Evolutionary conservation across 2,888 invertebrate species (phyloP).

Genomic region (Lycia hirtaria): DNA sequence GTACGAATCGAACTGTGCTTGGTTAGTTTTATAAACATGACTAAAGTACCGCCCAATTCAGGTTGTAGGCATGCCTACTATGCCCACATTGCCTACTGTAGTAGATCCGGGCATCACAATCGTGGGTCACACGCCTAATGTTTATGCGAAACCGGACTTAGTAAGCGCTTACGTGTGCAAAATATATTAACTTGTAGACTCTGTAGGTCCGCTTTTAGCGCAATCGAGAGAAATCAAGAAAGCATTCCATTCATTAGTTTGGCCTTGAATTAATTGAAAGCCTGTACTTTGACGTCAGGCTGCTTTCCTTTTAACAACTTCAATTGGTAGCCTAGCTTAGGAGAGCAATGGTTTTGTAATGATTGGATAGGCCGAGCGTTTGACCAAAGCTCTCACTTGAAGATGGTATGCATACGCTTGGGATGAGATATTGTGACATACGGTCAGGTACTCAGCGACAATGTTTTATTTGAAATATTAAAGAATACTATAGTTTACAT

Average conservation of each 20-base stretch:
- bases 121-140: slow-evolving; percentile 7
- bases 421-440: no score
- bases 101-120: no score
- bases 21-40: no score
- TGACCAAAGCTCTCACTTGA: no score
- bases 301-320: slow-evolving; percentile 4
- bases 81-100: neutral
- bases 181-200: slow-evolving; percentile 1
- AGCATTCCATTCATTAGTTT: slow-evolving; percentile 20
- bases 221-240: slow-evolving; percentile 17
- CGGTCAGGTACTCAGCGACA: no score
- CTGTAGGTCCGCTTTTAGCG: slow-evolving; percentile 3
- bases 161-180: slow-evolving; percentile 9
- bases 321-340: neutral
- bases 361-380: no score
- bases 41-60: neutral
- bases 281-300: neutral
- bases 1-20: no score
- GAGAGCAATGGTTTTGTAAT: no score
- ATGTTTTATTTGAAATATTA: no score
- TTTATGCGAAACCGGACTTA: slow-evolving; percentile 8
- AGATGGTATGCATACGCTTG: no score
- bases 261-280: slow-evolving; percentile 3
- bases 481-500: no score
- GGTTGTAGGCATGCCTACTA: neutral